Base-by-base conservation (phyloP, 1,140 invertebrate genomes). In the Antheraea mylitta region DNA sequence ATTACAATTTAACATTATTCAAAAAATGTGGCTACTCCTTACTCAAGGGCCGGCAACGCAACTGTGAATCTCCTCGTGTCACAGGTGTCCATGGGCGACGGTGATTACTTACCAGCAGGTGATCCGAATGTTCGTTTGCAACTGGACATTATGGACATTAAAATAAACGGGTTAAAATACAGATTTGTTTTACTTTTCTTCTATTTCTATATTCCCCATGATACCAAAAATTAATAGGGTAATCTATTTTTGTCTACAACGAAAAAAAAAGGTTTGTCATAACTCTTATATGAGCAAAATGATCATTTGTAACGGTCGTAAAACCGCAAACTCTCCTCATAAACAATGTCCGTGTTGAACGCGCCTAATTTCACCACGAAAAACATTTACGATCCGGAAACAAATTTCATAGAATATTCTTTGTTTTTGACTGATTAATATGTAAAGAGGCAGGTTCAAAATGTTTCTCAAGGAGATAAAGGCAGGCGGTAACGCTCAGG, bases 401-500 rank as follows among this genome's bases (percentile, higher is more conserved):
- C 78, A 76, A 84, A 85, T 87, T 91, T 88, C 86, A 78, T 72
- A 81, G 84, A 91, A 86, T 81, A 70, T 77, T 73, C 76, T 77
- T 75, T 80, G 78, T 81, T 82, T 83, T 81, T 77, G 77, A 63
- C 80, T 90, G 83, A 89, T 91, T 88, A 90, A 91, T 86, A 91
- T 91, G 89, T 88, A 90, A 79, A 87, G 85, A 83, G 86, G 87
- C 82, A 74, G 73, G 75, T 70, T 77, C 78, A 78, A 85, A 85
- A 82, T 81, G 80, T 74, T 82, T 85, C 83, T 88, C 83, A 84
- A 76, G 73, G 70, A 82, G 81, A 86, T 86, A 85, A 87, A 86
- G 67, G 73, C 72, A 60, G 79, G 78, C 85, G 85, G 84, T 85
- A 81, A 81, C 85, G 85, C 81, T 80, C 66, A 36, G 76, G 77